Evolutionary conservation across 2,113 vertebrate species (phyloP).

Genomic region (Garra rufa): DNA sequence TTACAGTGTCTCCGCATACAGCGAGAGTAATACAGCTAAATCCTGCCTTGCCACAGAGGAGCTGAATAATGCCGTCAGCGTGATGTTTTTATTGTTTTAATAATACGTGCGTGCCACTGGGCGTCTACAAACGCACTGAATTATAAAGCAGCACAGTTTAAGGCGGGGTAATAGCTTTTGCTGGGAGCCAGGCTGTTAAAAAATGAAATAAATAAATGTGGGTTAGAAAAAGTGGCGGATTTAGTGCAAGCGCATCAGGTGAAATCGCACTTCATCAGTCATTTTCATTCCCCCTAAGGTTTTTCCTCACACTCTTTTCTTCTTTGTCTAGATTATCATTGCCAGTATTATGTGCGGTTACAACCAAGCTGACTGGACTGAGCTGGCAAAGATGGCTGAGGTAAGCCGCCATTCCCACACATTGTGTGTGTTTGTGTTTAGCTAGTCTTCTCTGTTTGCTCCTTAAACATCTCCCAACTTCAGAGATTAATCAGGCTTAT

Average conservation of each 20-base stretch:
- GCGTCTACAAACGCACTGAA: conserved; percentile 38
- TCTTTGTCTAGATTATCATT: conserved; percentile 83
- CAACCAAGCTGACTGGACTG: conserved; percentile 86
- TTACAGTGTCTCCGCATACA: conserved; percentile 43
- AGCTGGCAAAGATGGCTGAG: conserved; percentile 88
- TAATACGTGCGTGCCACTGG: conserved; percentile 53
- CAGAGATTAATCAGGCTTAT: conserved; percentile 16
- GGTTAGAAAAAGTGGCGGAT: conserved; percentile 30
- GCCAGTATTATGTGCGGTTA: conserved; percentile 92
- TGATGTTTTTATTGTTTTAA: conserved; percentile 62
- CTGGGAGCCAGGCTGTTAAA: conserved; percentile 19
- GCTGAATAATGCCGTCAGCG: conserved; percentile 45
- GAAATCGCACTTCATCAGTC: conserved; percentile 44
- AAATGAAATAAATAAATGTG: conserved; percentile 34
- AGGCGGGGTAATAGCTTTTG: conserved; percentile 51
- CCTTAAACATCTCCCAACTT: neutral
- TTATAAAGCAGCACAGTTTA: conserved; percentile 55
- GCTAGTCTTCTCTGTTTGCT: neutral
- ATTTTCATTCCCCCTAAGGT: conserved; percentile 31
- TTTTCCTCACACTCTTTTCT: neutral
- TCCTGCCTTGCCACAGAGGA: conserved; percentile 53
- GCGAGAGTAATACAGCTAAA: conserved; percentile 49
- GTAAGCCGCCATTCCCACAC: conserved; percentile 68
- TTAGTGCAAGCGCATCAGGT: conserved; percentile 38
- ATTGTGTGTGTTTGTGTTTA: conserved; percentile 48